Evolutionary conservation across 2,888 invertebrate genomes (phyloP).

Genomic region (Lasioglossum lativentre): DNA sequence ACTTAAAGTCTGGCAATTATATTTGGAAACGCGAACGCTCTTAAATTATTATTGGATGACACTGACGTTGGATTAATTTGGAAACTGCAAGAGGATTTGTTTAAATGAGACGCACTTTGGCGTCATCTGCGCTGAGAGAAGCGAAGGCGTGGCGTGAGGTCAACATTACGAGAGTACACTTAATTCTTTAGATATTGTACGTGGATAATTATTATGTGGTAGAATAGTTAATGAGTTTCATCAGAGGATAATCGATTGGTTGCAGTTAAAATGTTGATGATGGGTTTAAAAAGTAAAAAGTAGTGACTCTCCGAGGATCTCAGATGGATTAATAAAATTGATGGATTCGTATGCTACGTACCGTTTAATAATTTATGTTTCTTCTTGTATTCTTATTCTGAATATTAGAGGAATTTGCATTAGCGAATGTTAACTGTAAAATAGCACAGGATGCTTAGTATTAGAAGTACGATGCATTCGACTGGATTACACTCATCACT

Average conservation of each 20-base stretch:
- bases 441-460: neutral
- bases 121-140: slow-evolving; percentile 9
- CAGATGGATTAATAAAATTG: neutral
- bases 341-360: slow-evolving; percentile 14
- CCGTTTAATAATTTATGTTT: slow-evolving; percentile 17
- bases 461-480: neutral
- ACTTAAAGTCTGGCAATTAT: neutral
- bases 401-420: neutral
- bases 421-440: neutral
- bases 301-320: neutral
- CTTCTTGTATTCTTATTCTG: neutral
- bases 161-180: slow-evolving; percentile 20
- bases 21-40: neutral
- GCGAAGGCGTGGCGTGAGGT: slow-evolving; percentile 64
- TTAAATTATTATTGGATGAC: neutral
- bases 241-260: neutral
- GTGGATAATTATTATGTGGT: neutral
- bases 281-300: neutral
- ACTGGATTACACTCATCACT: slow-evolving; percentile 38
- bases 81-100: neutral
- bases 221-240: neutral
- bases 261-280: neutral
- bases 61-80: neutral
- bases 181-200: neutral
- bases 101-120: neutral